phyloP scores from a whole-genome alignment of 1,140 invertebrate genomes.

The Macrostomum lignano region DNA sequence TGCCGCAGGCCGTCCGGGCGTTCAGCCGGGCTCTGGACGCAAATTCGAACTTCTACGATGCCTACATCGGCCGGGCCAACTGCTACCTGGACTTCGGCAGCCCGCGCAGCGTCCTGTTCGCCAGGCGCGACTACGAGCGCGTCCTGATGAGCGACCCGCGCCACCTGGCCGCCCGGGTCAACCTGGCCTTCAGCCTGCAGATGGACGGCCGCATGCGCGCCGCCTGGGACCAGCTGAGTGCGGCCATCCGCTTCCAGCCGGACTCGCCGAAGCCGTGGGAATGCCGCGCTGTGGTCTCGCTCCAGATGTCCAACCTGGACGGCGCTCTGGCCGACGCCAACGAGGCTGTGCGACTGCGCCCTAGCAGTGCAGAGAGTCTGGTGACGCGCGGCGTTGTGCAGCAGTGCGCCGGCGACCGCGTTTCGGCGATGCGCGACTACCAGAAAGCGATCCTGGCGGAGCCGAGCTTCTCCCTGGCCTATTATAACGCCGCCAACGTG shows the following conservation, averaged over 20 bases:
- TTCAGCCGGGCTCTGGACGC: slow-evolving; percentile 17
- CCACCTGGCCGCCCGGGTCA: slow-evolving; percentile 15
- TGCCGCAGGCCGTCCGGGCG: slow-evolving; percentile 17
- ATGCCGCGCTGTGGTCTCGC: slow-evolving; percentile 22
- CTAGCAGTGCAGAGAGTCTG: slow-evolving; percentile 18
- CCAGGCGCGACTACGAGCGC: slow-evolving; percentile 19
- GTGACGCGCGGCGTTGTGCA: slow-evolving; percentile 26
- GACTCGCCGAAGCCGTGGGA: slow-evolving; percentile 16
- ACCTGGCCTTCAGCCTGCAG: slow-evolving; percentile 21
- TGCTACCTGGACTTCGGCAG: slow-evolving; percentile 22
- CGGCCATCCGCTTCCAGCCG: slow-evolving; percentile 16
- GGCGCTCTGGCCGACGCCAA: slow-evolving; percentile 24
- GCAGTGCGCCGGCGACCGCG: slow-evolving; percentile 24
- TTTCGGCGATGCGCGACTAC: slow-evolving; percentile 25
- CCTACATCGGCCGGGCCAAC: slow-evolving; percentile 20
- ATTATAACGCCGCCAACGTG: slow-evolving; percentile 26
- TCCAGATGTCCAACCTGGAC: slow-evolving; percentile 25
- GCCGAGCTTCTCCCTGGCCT: slow-evolving; percentile 18
- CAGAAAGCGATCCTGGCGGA: slow-evolving; percentile 19
- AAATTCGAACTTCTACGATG: slow-evolving; percentile 21
- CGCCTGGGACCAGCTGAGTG: slow-evolving; percentile 24
- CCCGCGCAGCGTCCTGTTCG: slow-evolving; percentile 3
- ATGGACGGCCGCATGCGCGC: slow-evolving; percentile 20
- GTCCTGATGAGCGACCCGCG: slow-evolving; percentile 15
- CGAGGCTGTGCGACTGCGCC: slow-evolving; percentile 14